Evolutionary conservation across 1,140 invertebrate genomes (phyloP), one percentile per base, ranked within the genome.

Genomic region (Pogonus chalceus): DNA sequence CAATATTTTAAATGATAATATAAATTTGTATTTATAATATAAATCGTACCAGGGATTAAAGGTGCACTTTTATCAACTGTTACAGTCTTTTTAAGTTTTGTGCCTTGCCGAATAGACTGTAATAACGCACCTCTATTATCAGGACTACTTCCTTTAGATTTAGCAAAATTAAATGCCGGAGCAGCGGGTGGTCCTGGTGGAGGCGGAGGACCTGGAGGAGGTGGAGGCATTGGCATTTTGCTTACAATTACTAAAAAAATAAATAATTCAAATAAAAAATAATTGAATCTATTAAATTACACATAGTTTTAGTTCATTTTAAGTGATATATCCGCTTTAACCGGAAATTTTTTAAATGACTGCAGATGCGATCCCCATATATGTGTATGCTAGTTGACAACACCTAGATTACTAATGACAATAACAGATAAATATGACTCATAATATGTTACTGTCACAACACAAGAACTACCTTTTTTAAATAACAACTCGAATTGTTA

Each of bases 31-130:
- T 31, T 23, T 14, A 53, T 18, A 22, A 26, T 26, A 35, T 53
- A 12, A 49, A 63, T 62, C 69, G 77, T 74, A 75, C 88, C 87
- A 58, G 78, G 69, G 55, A 92, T 70, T 51, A 80, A 64, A 1
- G 92, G 91, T 35, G 79, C 83, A 77, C 90, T 94, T 71, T 90
- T 87, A 67, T 95, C 92, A 63, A 90, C 85, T 4, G 91, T 93
- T 1, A 85, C 80, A 53, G 89, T 81, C 72, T 93, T 94, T 68
- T 90, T 93, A 55, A 95, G 73, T 55, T 79, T 77, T 51, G 83
- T 77, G 46, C 92, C 91, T 68, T 83, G 79, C 59, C 87, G 81
- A 62, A 95, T 95, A 43, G 88, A 89, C 58, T 82, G 81, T 21
- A 95, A 73, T 49, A 95, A 69, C 14, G 81, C 75, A 54, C 77